phyloP scores from a whole-genome alignment of 2,888 invertebrate genomes.

The Eristalis tenax region DNA sequence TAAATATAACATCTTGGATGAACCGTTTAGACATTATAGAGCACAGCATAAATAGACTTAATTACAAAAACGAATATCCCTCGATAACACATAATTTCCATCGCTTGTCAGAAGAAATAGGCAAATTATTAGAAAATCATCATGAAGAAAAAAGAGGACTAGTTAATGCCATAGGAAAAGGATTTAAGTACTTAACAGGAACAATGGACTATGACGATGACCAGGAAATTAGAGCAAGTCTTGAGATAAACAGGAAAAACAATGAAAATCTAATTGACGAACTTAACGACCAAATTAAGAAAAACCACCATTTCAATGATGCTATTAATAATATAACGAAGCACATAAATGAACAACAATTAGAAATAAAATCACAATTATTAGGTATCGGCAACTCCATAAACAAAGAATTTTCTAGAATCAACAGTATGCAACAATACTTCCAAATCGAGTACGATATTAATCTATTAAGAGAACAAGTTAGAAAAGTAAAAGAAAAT shows the following conservation, averaged over 20 bases:
- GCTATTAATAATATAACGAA: slow-evolving; percentile 18
- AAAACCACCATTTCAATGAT: slow-evolving; percentile 29
- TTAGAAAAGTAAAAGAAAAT: too few species aligned
- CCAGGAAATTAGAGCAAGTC: slow-evolving; percentile 12
- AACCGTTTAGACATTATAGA: too few species aligned
- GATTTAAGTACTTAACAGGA: slow-evolving; percentile 22
- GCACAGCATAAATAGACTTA: too few species aligned
- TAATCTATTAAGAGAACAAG: too few species aligned
- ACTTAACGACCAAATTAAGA: slow-evolving; percentile 22
- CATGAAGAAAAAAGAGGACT: slow-evolving; percentile 11
- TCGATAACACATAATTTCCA: too few species aligned
- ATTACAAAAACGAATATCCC: too few species aligned
- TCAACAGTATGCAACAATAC: too few species aligned
- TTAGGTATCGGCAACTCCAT: slow-evolving; percentile 6
- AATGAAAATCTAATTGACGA: slow-evolving; percentile 14
- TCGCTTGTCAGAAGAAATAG: too few species aligned
- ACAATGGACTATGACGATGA: slow-evolving; percentile 31
- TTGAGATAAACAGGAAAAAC: too few species aligned
- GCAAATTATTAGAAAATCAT: background rate
- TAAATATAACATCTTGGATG: too few species aligned
- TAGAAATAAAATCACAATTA: too few species aligned
- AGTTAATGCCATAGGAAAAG: slow-evolving; percentile 18
- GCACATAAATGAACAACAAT: slow-evolving; percentile 31
- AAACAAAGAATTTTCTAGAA: background rate
- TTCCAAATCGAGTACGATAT: too few species aligned